A percentile compares a stretch with the other conserved stretches of the same genome.
Evolutionary conservation across 2,113 vertebrate species (phyloP).

Genomic region (Speoplatyrhinus poulsoni): DNA sequence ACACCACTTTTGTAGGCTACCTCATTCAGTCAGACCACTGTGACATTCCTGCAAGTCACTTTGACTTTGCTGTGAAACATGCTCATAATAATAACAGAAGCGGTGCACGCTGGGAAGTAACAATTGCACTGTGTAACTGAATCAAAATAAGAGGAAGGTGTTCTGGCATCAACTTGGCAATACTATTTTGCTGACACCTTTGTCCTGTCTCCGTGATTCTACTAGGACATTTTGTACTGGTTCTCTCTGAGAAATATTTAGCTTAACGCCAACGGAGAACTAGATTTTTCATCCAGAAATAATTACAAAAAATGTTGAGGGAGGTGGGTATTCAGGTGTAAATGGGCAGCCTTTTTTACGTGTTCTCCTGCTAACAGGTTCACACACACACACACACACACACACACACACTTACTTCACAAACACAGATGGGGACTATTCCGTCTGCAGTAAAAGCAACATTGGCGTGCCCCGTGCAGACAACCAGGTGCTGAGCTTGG

Average conservation of each 20-base stretch:
- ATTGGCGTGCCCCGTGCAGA: slow-evolving; percentile 54
- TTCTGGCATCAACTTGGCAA: slow-evolving; percentile 43
- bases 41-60: slow-evolving; percentile 69
- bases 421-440: slow-evolving; percentile 52
- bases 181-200: slow-evolving; percentile 50
- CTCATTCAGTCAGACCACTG: slow-evolving; percentile 49
- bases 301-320: slow-evolving; percentile 41
- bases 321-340: slow-evolving; percentile 46
- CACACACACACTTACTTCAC: slow-evolving; percentile 23
- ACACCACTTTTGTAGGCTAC: slow-evolving; percentile 48
- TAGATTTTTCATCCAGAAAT: slow-evolving; percentile 41
- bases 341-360: slow-evolving; percentile 31
- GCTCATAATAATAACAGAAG: slow-evolving; percentile 57
- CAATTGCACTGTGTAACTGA: slow-evolving; percentile 42
- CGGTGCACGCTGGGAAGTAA: slow-evolving; percentile 33
- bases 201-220: slow-evolving; percentile 25
- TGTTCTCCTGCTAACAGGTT: slow-evolving; percentile 35
- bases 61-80: slow-evolving; percentile 63
- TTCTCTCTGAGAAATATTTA: neutral
- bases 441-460: slow-evolving; percentile 43
- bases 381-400: slow-evolving; percentile 11
- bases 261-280: slow-evolving; percentile 31
- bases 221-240: neutral
- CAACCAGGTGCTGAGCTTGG: slow-evolving; percentile 66
- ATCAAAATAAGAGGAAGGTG: slow-evolving; percentile 16